Percentiles rank a stretch among this genome's conserved stretches.
phyloP scores from a whole-genome alignment of 53 echinoderm and acorn worm species.

The Actinopyga echinites region DNA sequence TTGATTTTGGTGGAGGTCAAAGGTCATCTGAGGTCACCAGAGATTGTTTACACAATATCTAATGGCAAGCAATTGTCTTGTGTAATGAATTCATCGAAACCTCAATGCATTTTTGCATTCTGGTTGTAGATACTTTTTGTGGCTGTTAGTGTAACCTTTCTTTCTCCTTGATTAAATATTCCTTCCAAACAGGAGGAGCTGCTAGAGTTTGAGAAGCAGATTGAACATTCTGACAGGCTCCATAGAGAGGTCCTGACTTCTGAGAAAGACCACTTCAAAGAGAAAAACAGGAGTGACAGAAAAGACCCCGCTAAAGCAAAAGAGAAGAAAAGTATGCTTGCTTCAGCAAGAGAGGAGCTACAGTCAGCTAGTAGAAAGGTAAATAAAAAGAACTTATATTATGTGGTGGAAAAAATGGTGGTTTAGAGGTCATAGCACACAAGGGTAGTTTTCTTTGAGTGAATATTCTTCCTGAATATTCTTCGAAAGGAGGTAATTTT shows the following conservation, averaged over 20 bases:
- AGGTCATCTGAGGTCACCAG: too few relatives aligned
- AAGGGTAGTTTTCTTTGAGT: too few relatives aligned
- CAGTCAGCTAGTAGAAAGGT: slow-evolving; percentile 50
- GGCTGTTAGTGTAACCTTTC: too few relatives aligned
- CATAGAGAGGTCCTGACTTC: slow-evolving; percentile 67
- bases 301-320: slow-evolving; percentile 32
- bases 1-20: too few relatives aligned
- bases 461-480: too few relatives aligned
- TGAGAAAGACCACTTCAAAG: slow-evolving; percentile 53
- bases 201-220: slow-evolving; percentile 73
- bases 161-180: neutral
- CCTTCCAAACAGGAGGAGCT: slow-evolving; percentile 64
- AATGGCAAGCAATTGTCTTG: too few relatives aligned
- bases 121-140: too few relatives aligned
- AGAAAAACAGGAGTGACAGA: slow-evolving; percentile 11
- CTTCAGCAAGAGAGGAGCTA: slow-evolving; percentile 47
- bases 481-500: too few relatives aligned
- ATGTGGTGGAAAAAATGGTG: neutral
- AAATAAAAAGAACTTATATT: slow-evolving; percentile 5
- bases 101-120: too few relatives aligned
- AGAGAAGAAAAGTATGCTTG: slow-evolving; percentile 45
- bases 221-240: slow-evolving; percentile 56
- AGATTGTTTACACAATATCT: too few relatives aligned
- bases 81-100: too few relatives aligned
- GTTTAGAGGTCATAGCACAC: too few relatives aligned